Conservation (phyloP, 2,888 invertebrate genomes). For the Antheraea assamensis region DNA sequence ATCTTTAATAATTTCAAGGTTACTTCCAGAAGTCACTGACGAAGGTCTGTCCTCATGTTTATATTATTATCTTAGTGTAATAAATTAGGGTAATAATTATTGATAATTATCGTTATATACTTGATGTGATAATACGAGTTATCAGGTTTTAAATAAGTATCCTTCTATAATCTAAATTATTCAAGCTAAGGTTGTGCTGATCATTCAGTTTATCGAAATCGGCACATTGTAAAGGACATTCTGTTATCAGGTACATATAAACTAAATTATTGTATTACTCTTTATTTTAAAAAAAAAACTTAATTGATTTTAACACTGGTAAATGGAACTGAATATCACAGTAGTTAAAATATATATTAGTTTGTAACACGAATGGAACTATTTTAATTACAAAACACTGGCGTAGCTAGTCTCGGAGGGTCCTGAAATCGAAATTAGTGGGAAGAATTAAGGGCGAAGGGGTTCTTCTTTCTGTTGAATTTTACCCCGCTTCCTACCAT, state of each 20-base stretch:
- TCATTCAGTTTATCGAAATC: constrained; percentile 30
- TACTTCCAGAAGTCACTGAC: neutral
- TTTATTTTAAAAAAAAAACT: neutral
- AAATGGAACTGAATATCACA: too few relatives aligned
- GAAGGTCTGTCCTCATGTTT: neutral
- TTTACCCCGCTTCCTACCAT: too few relatives aligned
- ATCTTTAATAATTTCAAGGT: neutral
- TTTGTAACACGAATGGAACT: too few relatives aligned
- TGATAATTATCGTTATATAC: neutral
- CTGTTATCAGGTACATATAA: constrained; percentile 43
- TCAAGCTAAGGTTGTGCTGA: constrained; percentile 20
- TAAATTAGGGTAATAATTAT: constrained; percentile 13
- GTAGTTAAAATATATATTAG: too few relatives aligned
- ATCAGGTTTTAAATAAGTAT: constrained; percentile 25
- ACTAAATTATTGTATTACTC: constrained; percentile 7
- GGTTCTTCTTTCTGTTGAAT: too few relatives aligned
- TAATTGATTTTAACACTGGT: neutral
- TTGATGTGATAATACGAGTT: constrained; percentile 20
- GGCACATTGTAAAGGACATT: constrained; percentile 24
- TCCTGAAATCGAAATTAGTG: too few relatives aligned
- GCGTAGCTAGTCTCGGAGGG: too few relatives aligned
- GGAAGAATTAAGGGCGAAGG: too few relatives aligned
- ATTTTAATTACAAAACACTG: too few relatives aligned
- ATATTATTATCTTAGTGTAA: constrained; percentile 12
- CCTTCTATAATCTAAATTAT: constrained; percentile 21